Base-by-base conservation (phyloP, 2,888 invertebrate species). In the Cataglyphis cursor region DNA sequence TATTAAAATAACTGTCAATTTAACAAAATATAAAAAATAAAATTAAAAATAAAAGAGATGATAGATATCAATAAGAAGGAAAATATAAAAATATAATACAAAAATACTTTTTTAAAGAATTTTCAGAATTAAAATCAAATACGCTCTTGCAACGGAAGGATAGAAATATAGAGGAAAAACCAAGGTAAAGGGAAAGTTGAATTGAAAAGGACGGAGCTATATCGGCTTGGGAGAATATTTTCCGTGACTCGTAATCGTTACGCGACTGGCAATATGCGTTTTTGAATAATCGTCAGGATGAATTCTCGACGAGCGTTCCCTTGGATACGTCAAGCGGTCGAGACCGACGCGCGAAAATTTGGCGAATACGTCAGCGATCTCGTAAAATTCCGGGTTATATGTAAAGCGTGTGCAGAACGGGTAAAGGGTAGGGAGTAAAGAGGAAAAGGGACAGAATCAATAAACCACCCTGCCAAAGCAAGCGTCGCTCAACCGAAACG, bases 371-470 rank as follows among this genome's bases (percentile, higher is more conserved):
- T 48, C 70, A 80, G 72, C 72, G 59, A 80, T 70, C 78, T 31
- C 59, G 44, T 80, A 80, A 61, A 72, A 51, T 51, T 80, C 72
- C 59, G 35, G 78, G 31, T 78, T 78, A 59, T 70, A 59, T 80
- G 78, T 44, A 80, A 80, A 80, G 44, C 70, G 70, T 48, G 78
- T 80, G 78, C 78, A 59, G 70, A 80, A 48, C 72, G 44, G 44
- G 59, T 48, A 70, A 70, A 78, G 70, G 59, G 78, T 24, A 80
- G 78, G 81, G 82, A 64, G 82, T 68, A 68, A 81, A 81, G 81
- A 66, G 76, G 73, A 82, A 86, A 87, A 82, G 57, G 86, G 64
- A 82, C 74, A 54, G 81, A 82, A 88, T 86, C 86, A 81, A 84
- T 87, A 81, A 87, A 81, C 73, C 38, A 62, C 68, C 61, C 73